A percentile compares a stretch with the other conserved stretches of the same genome.
Evolutionary conservation across 1,140 invertebrate genomes (phyloP).

Genomic region (Eupristina koningsbergeri): DNA sequence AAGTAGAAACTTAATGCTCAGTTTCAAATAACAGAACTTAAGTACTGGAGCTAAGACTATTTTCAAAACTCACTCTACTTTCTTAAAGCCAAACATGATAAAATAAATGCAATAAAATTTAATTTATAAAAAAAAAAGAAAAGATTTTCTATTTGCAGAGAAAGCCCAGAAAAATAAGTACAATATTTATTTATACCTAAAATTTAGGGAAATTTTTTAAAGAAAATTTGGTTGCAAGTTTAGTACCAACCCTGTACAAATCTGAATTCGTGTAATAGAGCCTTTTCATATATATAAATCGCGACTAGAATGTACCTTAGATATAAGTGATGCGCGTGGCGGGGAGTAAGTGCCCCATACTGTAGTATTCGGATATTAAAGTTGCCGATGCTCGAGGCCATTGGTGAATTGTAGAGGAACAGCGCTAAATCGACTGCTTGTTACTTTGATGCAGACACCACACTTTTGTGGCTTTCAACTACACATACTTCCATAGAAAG

Average conservation of each 20-base stretch:
- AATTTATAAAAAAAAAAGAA: not conserved
- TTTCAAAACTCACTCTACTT: not conserved
- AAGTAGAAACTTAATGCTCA: no score
- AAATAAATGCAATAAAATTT: not conserved
- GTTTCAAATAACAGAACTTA: not conserved
- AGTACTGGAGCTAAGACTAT: not conserved
- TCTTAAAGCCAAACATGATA: not conserved
- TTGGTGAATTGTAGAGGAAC: constrained; percentile 32
- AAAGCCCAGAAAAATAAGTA: not conserved
- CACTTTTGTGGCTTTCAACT: constrained; percentile 33
- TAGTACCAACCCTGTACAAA: not conserved
- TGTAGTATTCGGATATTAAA: constrained; percentile 62
- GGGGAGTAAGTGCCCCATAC: not conserved
- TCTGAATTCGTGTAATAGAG: not conserved
- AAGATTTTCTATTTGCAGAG: not conserved
- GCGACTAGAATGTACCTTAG: constrained; percentile 39
- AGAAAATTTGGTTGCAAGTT: no score
- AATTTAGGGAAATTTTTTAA: not conserved
- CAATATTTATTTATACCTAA: not conserved
- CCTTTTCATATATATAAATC: constrained; percentile 8
- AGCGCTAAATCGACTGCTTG: constrained; percentile 1
- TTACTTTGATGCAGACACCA: constrained; percentile 34
- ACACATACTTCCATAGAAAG: not conserved
- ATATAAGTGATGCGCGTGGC: not conserved
- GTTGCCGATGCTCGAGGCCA: constrained; percentile 52